These are phyloP conservation scores for Hystrix cristata DNA, from an alignment of 2,113 vertebrate genomes.

Conservation along the genomic window DNA sequence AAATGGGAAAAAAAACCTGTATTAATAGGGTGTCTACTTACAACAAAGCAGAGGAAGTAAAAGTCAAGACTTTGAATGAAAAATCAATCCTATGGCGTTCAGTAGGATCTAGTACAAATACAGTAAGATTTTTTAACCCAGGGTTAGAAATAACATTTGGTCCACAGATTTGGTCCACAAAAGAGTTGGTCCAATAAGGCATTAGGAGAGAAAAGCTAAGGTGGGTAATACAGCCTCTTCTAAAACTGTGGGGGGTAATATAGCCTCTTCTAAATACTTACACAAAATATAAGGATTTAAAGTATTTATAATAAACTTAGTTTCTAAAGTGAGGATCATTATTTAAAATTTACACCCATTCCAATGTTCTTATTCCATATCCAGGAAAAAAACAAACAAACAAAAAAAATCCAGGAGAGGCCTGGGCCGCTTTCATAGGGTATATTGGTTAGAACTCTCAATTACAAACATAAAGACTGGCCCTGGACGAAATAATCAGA, in stretches of 20 bases:
- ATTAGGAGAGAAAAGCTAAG: not conserved
- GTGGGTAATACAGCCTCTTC: not conserved
- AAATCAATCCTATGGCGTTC: slow-evolving; percentile 1
- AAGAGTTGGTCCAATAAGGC: not conserved
- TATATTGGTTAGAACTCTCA: not conserved
- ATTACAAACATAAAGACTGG: not conserved
- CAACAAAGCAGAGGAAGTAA: slow-evolving; percentile 72
- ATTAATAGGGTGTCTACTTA: slow-evolving; percentile 64
- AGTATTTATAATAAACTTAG: not conserved
- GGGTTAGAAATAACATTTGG: slow-evolving; percentile 11
- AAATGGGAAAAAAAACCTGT: slow-evolving; percentile 75
- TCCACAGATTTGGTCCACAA: not conserved
- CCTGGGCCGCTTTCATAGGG: not conserved
- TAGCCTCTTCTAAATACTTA: not conserved
- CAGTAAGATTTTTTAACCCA: not conserved
- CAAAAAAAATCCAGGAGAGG: not conserved
- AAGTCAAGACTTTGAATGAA: slow-evolving; percentile 47
- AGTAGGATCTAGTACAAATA: not conserved
- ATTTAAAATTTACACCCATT: not conserved
- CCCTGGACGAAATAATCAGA: not conserved
- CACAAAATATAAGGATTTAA: not conserved
- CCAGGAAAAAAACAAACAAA: not conserved
- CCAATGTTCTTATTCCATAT: not conserved
- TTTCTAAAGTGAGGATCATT: not conserved
- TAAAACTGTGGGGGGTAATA: not conserved